phyloP scores from a whole-genome alignment of 1,140 invertebrate species.

The Nebria ingens region DNA sequence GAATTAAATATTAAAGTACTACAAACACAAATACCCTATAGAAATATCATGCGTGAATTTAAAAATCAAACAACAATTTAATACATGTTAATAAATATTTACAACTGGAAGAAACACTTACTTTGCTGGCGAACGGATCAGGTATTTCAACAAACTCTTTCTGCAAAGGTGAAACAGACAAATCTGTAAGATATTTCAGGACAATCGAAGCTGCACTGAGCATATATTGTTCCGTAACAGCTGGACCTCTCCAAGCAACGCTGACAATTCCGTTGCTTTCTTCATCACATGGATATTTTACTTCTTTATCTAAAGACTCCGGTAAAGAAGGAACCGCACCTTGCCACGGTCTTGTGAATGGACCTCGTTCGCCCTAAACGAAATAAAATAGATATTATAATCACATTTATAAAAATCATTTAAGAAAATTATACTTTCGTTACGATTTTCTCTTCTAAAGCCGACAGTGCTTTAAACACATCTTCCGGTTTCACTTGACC shows the following conservation, averaged over 20 bases:
- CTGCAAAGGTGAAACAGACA: slow-evolving; percentile 72
- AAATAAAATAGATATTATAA: slow-evolving; percentile 10
- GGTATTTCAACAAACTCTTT: slow-evolving; percentile 74
- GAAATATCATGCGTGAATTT: neutral
- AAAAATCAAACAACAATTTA: too few relatives aligned
- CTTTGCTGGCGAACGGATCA: slow-evolving; percentile 70
- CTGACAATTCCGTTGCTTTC: slow-evolving; percentile 74
- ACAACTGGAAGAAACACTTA: too few relatives aligned
- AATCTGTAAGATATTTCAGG: slow-evolving; percentile 75
- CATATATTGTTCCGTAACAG: slow-evolving; percentile 42
- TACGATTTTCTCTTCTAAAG: slow-evolving; percentile 70
- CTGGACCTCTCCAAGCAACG: slow-evolving; percentile 75
- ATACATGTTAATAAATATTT: too few relatives aligned
- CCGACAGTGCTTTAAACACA: slow-evolving; percentile 61
- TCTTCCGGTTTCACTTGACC: slow-evolving; percentile 68
- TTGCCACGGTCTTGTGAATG: slow-evolving; percentile 68
- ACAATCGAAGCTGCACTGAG: slow-evolving; percentile 57
- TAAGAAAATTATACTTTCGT: slow-evolving; percentile 44
- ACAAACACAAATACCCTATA: too few relatives aligned
- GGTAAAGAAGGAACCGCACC: slow-evolving; percentile 51
- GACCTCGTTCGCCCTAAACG: slow-evolving; percentile 41
- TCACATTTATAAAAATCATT: slow-evolving; percentile 12
- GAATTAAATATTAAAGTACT: slow-evolving; percentile 16
- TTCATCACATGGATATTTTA: slow-evolving; percentile 73
- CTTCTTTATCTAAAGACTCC: slow-evolving; percentile 37